Percentiles rank a stretch among this genome's conserved stretches.
phyloP scores from a whole-genome alignment of 1,140 invertebrate species.

The Marisa cornuarietis region DNA sequence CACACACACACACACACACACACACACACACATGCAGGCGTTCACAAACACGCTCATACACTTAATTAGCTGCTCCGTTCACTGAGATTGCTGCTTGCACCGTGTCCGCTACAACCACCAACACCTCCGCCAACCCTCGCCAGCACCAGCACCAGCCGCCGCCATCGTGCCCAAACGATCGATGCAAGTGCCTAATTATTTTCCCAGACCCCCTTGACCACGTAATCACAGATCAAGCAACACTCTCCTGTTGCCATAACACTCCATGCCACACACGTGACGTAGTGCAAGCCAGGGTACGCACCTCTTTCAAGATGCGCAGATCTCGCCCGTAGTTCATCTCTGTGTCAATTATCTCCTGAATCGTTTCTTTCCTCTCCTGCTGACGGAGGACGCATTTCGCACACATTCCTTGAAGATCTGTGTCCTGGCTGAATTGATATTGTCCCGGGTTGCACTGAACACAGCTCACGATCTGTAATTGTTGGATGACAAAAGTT shows the following conservation, averaged over 20 bases:
- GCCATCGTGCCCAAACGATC: no score
- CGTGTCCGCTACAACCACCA: no score
- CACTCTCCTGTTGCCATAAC: not conserved
- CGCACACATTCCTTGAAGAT: slow-evolving; percentile 16
- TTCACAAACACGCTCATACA: not conserved
- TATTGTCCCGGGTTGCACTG: slow-evolving; percentile 4
- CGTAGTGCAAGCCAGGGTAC: not conserved
- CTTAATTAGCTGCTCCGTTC: not conserved
- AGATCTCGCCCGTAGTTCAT: slow-evolving; percentile 93
- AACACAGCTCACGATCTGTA: slow-evolving; percentile 13
- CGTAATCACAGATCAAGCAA: slow-evolving; percentile 5
- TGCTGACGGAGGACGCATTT: slow-evolving; percentile 16
- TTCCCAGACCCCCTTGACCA: not conserved
- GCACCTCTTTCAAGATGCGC: slow-evolving; percentile 77
- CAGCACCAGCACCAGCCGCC: no score
- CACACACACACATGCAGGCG: not conserved
- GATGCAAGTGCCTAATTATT: not conserved
- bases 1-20: not conserved
- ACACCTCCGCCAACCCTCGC: no score
- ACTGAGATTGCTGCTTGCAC: no score
- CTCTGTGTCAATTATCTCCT: slow-evolving; percentile 95
- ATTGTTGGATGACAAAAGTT: not conserved
- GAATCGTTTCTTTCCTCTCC: slow-evolving; percentile 91
- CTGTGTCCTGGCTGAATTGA: not conserved
- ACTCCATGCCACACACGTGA: not conserved